Evolutionary conservation across 2,888 invertebrate genomes (phyloP).

Genomic region (Alloplasta piceator): DNA sequence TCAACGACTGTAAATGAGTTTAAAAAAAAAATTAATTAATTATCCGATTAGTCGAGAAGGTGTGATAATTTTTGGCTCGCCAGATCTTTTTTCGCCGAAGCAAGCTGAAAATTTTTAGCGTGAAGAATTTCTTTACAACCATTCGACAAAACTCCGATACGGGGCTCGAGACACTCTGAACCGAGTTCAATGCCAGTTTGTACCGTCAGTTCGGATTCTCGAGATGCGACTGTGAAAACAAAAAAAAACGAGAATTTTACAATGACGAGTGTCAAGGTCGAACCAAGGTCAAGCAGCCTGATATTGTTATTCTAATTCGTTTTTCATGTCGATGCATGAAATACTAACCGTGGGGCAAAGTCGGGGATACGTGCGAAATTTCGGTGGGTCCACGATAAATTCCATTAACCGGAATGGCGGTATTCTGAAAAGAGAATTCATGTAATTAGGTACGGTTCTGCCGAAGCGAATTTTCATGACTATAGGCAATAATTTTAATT

Average conservation of each 20-base stretch:
- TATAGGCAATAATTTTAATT: too few relatives aligned
- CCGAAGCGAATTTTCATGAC: too few relatives aligned
- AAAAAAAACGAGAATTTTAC: conserved; percentile 57
- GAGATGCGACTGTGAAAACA: conserved; percentile 72
- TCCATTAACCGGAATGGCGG: conserved; percentile 95
- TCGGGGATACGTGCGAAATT: conserved; percentile 76
- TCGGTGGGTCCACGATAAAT: conserved; percentile 89
- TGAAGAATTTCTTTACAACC: conserved; percentile 67
- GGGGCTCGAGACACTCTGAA: conserved; percentile 86
- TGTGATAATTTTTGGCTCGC: too few relatives aligned
- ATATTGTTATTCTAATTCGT: not conserved
- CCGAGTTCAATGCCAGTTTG: conserved; percentile 87
- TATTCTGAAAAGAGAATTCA: conserved; percentile 87
- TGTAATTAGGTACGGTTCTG: conserved; percentile 28
- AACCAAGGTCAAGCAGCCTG: not conserved
- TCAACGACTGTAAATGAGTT: conserved; percentile 77
- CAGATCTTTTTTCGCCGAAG: too few relatives aligned
- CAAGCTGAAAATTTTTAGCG: not conserved
- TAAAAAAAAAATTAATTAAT: not conserved
- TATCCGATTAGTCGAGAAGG: too few relatives aligned
- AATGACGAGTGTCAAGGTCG: conserved; percentile 14
- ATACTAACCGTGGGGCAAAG: conserved; percentile 77
- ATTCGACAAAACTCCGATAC: conserved; percentile 75
- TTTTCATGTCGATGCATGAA: not conserved
- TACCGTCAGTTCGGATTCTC: conserved; percentile 81